Percentiles rank a stretch among this genome's conserved stretches.
Evolutionary conservation across 2,888 invertebrate genomes (phyloP).

Genomic region (Pyrocoelia pectoralis): DNA sequence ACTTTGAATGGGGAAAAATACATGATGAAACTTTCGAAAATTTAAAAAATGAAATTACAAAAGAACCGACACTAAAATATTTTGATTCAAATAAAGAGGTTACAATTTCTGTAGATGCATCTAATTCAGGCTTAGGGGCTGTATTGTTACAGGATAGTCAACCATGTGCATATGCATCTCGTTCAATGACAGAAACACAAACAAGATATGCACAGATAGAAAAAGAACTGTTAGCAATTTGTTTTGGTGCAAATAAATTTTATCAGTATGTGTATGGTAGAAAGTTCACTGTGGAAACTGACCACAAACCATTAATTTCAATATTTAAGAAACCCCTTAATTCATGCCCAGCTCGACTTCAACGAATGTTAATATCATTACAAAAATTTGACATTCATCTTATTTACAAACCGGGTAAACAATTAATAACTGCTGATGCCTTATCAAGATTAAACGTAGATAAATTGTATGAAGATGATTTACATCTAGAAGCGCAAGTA

Average conservation of each 20-base stretch:
- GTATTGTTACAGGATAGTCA: slow-evolving; percentile 49
- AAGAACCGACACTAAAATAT: slow-evolving; percentile 23
- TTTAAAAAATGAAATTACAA: slow-evolving; percentile 30
- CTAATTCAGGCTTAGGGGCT: slow-evolving; percentile 44
- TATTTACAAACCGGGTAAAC: slow-evolving; percentile 8
- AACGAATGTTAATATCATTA: slow-evolving; percentile 13
- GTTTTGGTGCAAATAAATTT: slow-evolving; percentile 48
- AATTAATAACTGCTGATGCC: slow-evolving; percentile 19
- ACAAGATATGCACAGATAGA: slow-evolving; percentile 48
- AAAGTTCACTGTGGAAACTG: slow-evolving; percentile 31
- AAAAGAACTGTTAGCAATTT: too few species aligned
- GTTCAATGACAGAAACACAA: slow-evolving; percentile 43
- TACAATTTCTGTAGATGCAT: slow-evolving; percentile 29
- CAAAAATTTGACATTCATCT: slow-evolving; percentile 3
- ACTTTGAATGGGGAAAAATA: slow-evolving; percentile 31
- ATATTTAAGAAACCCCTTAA: slow-evolving; percentile 12
- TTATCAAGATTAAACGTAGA: slow-evolving; percentile 35
- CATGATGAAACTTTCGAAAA: slow-evolving; percentile 35
- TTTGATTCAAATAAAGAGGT: slow-evolving; percentile 17
- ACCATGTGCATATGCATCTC: slow-evolving; percentile 52
- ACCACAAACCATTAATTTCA: too few species aligned
- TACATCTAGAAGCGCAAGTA: slow-evolving; percentile 22
- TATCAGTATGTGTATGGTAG: slow-evolving; percentile 49
- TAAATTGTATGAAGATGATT: slow-evolving; percentile 49
- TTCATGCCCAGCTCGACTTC: slow-evolving; percentile 16